Percentiles rank a stretch among this genome's conserved stretches.
Conservation (phyloP, 2,888 invertebrate genomes). For the Apamea anceps region DNA sequence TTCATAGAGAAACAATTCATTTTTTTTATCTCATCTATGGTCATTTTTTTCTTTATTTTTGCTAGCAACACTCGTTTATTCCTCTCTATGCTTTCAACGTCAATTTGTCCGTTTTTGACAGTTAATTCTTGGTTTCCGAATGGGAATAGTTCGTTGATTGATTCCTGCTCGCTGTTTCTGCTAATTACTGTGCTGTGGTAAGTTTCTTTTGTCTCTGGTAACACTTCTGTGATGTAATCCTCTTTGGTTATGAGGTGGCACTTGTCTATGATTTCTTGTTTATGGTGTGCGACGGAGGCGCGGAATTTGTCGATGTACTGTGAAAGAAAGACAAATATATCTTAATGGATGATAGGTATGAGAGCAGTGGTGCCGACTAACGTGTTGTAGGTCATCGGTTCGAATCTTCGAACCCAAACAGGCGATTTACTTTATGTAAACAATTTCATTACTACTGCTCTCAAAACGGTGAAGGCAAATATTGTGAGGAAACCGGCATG, state of each 20-base stretch:
- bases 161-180: constrained; percentile 41
- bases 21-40: constrained; percentile 76
- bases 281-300: constrained; percentile 77
- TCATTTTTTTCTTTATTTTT: constrained; percentile 73
- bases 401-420: too few relatives aligned
- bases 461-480: too few relatives aligned
- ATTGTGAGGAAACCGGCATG: too few relatives aligned
- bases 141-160: constrained; percentile 78
- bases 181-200: constrained; percentile 57
- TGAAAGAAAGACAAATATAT: constrained; percentile 40
- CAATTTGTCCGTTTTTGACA: constrained; percentile 76
- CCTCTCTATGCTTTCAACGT: constrained; percentile 81
- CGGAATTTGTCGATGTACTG: constrained; percentile 84
- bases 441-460: too few relatives aligned
- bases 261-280: constrained; percentile 76
- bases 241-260: constrained; percentile 76
- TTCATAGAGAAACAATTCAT: constrained; percentile 87
- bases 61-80: constrained; percentile 81
- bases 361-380: too few relatives aligned
- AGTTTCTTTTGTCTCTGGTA: constrained; percentile 74
- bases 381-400: too few relatives aligned
- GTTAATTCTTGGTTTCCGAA: constrained; percentile 71
- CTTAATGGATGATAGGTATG: too few relatives aligned
- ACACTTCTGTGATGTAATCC: constrained; percentile 72
- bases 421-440: too few relatives aligned